Percentiles rank a stretch among this genome's conserved stretches.
These are phyloP conservation scores for Romanomermis culicivorax DNA, from an alignment of 2,888 invertebrate species.

Conservation along the genomic window DNA sequence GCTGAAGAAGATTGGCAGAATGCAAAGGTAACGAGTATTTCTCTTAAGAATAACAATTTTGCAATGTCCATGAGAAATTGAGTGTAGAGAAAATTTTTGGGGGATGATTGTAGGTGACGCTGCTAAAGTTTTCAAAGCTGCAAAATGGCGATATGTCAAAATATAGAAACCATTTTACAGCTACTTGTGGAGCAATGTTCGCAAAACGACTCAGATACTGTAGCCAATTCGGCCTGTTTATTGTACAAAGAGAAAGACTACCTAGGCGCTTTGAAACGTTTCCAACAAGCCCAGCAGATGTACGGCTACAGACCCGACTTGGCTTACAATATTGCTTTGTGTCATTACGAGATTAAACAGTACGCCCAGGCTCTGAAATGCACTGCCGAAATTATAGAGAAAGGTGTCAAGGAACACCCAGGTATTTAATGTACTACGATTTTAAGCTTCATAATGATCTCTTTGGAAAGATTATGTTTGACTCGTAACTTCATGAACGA, in stretches of 20 bases:
- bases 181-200: constrained; percentile 68
- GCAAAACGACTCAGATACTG: constrained; percentile 67
- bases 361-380: constrained; percentile 73
- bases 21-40: constrained; percentile 41
- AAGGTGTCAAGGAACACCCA: constrained; percentile 84
- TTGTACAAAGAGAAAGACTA: constrained; percentile 71
- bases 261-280: constrained; percentile 73
- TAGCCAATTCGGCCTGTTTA: constrained; percentile 81
- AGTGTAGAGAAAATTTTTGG: no score
- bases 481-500: no score
- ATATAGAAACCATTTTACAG: constrained; percentile 22
- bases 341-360: constrained; percentile 78
- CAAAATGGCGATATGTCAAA: no score
- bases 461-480: no score
- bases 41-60: no score
- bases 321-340: constrained; percentile 81
- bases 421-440: constrained; percentile 28
- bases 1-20: constrained; percentile 66
- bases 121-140: no score
- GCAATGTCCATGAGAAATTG: no score
- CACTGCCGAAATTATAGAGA: constrained; percentile 81
- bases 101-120: no score
- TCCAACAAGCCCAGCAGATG: constrained; percentile 61
- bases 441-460: no score
- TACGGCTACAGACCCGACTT: constrained; percentile 68